Percentiles rank a stretch among this genome's conserved stretches.
These are phyloP conservation scores for Gila orcuttii DNA, from an alignment of 2,113 vertebrate genomes.

Conservation along the genomic window DNA sequence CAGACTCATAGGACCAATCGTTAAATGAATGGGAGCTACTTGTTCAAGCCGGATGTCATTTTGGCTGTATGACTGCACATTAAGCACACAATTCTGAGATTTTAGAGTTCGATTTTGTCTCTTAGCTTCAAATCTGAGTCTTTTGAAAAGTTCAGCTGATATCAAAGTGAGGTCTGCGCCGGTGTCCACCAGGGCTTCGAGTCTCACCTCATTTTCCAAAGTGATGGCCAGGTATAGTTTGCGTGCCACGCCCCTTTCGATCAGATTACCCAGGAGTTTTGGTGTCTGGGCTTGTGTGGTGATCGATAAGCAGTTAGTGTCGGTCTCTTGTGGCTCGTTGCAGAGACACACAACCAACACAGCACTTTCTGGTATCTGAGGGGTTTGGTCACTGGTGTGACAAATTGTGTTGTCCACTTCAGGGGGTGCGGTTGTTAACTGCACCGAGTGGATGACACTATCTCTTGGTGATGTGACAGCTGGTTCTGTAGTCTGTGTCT, in stretches of 20 bases:
- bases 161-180: background rate
- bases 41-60: no score
- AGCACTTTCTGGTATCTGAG: background rate
- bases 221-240: background rate
- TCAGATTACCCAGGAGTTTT: background rate
- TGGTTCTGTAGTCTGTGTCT: no score
- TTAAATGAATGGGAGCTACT: no score
- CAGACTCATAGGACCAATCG: no score
- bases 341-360: background rate
- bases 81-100: no score
- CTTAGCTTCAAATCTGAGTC: background rate
- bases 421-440: background rate
- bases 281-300: background rate
- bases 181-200: background rate
- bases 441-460: fast-evolving
- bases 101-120: no score
- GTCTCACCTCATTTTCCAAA: background rate
- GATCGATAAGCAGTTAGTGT: background rate
- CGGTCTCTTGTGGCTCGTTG: background rate
- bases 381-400: background rate
- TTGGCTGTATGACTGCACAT: no score
- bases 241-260: background rate
- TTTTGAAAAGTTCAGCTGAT: background rate
- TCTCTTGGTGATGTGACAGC: no score
- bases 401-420: fast-evolving